Evolutionary conservation across 2,797 vertebrate species (phyloP).

Genomic region (Helicolenus hilgendorfi): DNA sequence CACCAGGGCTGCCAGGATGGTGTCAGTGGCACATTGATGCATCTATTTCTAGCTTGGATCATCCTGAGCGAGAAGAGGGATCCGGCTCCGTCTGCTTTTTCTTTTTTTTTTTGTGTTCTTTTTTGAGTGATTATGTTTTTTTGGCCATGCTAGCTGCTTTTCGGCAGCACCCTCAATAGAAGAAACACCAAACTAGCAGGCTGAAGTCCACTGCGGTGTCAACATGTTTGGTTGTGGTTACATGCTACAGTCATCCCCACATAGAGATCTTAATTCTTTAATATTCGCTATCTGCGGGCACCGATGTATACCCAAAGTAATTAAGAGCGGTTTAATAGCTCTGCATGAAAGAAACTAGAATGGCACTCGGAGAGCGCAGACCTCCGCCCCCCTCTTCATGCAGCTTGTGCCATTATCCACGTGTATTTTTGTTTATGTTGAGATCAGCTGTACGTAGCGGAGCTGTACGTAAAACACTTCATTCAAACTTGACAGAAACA

Average conservation of each 20-base stretch:
- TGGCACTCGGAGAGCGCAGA: too few species aligned
- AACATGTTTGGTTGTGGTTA: neutral
- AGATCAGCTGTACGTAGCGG: too few species aligned
- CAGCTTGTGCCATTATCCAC: too few species aligned
- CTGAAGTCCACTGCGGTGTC: neutral
- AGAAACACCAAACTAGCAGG: neutral
- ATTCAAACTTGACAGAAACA: too few species aligned
- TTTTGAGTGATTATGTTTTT: neutral
- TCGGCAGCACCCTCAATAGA: neutral
- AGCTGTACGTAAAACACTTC: too few species aligned
- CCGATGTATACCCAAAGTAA: neutral
- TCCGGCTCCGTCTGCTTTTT: neutral
- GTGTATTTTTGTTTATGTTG: too few species aligned
- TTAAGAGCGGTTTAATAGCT: neutral
- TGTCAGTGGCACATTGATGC: conserved; percentile 5
- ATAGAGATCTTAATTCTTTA: neutral
- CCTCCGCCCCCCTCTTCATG: too few species aligned
- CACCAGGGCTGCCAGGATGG: neutral
- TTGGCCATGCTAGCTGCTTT: neutral
- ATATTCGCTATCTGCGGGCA: neutral
- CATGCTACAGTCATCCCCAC: neutral
- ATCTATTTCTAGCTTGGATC: conserved; percentile 25
- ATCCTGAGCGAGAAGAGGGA: neutral
- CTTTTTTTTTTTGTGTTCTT: neutral
- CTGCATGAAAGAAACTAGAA: neutral